Percentiles rank a stretch among this genome's conserved stretches.
Conservation (phyloP, 2,888 invertebrate species). For the Cyclophora albipunctata region DNA sequence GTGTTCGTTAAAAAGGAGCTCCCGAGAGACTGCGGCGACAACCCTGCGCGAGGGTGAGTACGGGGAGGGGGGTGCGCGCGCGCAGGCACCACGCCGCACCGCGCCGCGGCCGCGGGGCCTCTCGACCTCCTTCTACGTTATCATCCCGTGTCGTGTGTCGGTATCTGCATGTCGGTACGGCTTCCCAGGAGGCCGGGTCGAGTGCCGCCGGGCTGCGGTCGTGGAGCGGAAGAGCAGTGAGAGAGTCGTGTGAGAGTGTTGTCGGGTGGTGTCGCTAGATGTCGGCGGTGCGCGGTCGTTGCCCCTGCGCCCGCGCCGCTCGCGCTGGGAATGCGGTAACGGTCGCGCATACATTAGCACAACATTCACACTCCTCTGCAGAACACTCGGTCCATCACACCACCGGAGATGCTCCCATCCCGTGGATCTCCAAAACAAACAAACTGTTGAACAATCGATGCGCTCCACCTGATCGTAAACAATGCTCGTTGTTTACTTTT, state of each 20-base stretch:
- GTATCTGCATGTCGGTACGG: too few species aligned
- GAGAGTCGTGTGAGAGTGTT: slow-evolving; percentile 10
- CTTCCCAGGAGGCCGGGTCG: slow-evolving; percentile 6
- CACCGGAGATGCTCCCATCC: too few species aligned
- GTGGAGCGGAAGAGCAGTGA: background rate
- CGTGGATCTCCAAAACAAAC: too few species aligned
- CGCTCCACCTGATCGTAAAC: too few species aligned
- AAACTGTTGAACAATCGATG: too few species aligned
- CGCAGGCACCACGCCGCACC: background rate
- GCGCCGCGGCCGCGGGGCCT: background rate
- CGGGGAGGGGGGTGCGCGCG: background rate
- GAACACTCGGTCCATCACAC: too few species aligned
- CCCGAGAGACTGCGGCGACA: slow-evolving; percentile 12
- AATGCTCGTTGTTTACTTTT: too few species aligned
- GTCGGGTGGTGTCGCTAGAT: slow-evolving; percentile 21
- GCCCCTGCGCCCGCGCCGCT: slow-evolving; percentile 23
- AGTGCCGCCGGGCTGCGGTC: background rate
- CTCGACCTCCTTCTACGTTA: too few species aligned
- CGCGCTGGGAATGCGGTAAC: background rate
- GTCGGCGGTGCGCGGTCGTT: slow-evolving; percentile 35
- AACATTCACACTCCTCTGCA: slow-evolving; percentile 1
- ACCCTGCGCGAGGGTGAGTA: background rate
- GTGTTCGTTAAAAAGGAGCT: slow-evolving; percentile 19
- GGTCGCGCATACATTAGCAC: background rate
- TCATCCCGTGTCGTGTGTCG: too few species aligned